Evolutionary conservation across 2,888 invertebrate species (phyloP).

Genomic region (Pediacus dermestoides): DNA sequence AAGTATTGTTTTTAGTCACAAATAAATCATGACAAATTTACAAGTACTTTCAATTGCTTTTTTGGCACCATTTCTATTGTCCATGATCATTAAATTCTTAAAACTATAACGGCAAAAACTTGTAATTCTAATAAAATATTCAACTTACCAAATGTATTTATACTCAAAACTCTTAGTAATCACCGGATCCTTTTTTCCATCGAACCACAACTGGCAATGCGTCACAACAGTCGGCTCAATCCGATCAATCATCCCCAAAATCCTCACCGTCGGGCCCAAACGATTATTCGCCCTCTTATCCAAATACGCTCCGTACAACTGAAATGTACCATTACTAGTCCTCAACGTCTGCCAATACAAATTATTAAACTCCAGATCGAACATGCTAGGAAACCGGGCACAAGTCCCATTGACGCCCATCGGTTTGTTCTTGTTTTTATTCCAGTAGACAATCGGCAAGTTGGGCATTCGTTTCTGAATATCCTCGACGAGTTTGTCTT

Average conservation of each 20-base stretch:
- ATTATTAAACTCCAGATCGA: conserved; percentile 89
- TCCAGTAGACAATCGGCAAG: conserved; percentile 82
- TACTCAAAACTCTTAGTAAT: conserved; percentile 81
- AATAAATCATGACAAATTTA: too few relatives aligned
- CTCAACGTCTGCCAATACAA: conserved; percentile 88
- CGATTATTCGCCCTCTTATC: conserved; percentile 74
- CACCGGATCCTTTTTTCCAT: conserved; percentile 75
- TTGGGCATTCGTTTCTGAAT: conserved; percentile 78
- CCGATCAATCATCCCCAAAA: conserved; percentile 82
- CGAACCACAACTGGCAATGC: conserved; percentile 88
- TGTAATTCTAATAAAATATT: too few relatives aligned
- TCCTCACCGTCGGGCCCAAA: conserved; percentile 78
- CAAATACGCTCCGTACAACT: conserved; percentile 85
- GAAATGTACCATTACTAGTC: conserved; percentile 83
- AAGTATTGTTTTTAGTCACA: too few relatives aligned
- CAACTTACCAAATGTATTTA: conserved; percentile 83
- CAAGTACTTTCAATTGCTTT: too few relatives aligned
- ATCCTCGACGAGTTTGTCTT: conserved; percentile 73
- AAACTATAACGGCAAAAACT: not conserved
- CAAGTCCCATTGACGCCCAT: conserved; percentile 68
- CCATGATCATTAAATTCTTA: too few relatives aligned
- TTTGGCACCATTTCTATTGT: too few relatives aligned
- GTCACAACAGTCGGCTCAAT: conserved; percentile 80
- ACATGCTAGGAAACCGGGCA: conserved; percentile 82
- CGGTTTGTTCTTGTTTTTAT: conserved; percentile 73